These are phyloP conservation scores for Gavia stellata DNA, from an alignment of 2,113 vertebrate species.

Conservation along the genomic window DNA sequence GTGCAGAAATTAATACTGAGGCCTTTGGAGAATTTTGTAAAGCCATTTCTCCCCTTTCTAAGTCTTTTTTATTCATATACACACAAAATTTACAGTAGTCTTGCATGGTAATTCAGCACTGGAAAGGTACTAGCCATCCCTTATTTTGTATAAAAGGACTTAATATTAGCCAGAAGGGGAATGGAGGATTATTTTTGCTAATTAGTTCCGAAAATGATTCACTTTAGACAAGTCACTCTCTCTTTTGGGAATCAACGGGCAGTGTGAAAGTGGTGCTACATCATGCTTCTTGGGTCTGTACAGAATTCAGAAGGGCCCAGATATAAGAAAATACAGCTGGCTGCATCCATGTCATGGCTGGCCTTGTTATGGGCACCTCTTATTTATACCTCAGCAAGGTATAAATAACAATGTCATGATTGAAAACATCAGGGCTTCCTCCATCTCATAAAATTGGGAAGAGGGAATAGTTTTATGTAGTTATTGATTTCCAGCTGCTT, in stretches of 20 bases:
- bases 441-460: slow-evolving; percentile 28
- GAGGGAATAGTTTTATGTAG: slow-evolving; percentile 50
- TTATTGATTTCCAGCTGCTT: slow-evolving; percentile 67
- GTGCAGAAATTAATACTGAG: background rate
- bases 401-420: slow-evolving; percentile 19
- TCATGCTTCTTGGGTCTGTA: background rate
- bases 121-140: background rate
- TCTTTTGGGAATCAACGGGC: background rate
- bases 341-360: background rate
- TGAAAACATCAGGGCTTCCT: slow-evolving; percentile 7
- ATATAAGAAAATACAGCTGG: background rate
- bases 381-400: background rate
- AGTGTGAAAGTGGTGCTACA: background rate
- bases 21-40: background rate
- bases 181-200: background rate
- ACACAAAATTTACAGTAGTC: background rate
- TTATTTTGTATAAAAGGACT: background rate
- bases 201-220: background rate
- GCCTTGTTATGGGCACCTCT: background rate
- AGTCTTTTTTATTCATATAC: background rate
- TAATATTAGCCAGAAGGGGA: background rate
- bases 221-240: background rate
- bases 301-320: background rate
- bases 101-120: background rate
- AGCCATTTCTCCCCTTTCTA: background rate